Evolutionary conservation across 2,113 vertebrate genomes (phyloP), one percentile per base, ranked within the genome.

Genomic region (Rutilus rutilus): DNA sequence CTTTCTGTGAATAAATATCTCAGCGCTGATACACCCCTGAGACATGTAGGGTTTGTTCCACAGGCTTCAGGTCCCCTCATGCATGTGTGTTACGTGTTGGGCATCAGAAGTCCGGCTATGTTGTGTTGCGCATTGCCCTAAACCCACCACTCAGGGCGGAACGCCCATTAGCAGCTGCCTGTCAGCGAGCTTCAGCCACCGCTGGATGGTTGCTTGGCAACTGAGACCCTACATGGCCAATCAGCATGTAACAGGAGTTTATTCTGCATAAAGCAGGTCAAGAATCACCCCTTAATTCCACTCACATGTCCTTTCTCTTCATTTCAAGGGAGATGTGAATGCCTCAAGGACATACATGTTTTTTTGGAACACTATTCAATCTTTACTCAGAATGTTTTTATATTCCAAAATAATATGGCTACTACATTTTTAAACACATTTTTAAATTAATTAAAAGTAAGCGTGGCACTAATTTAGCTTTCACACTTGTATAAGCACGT

Each of bases 191-290:
- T 89, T 91, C 36, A 86, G 83, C 86, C 90, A 86, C 92, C 85
- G 71, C 91, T 93, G 94, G 90, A 92, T 83, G 89, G 95, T 95
- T 95, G 94, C 94, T 89, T 93, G 91, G 95, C 93, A 95, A 95
- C 94, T 91, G 92, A 90, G 91, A 90, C 91, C 91, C 90, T 87
- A 87, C 89, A 87, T 59, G 88, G 87, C 93, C 93, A 93, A 94
- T 94, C 90, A 85, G 88, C 86, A 57, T 60, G 73, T 50, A 94
- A 93, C 93, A 93, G 90, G 91, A 93, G 91, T 89, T 90, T 91
- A 88, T 86, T 89, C 90, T 89, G 92, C 88, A 91, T 89, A 85
- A 91, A 90, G 90, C 79, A 89, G 85, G 79, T 73, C 73, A 6
- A 85, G 89, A 86, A 92, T 89, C 82, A 89, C 47, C 87, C 89